Conservation (phyloP, 2,888 invertebrate species). For the Drosophila mimetica region DNA sequence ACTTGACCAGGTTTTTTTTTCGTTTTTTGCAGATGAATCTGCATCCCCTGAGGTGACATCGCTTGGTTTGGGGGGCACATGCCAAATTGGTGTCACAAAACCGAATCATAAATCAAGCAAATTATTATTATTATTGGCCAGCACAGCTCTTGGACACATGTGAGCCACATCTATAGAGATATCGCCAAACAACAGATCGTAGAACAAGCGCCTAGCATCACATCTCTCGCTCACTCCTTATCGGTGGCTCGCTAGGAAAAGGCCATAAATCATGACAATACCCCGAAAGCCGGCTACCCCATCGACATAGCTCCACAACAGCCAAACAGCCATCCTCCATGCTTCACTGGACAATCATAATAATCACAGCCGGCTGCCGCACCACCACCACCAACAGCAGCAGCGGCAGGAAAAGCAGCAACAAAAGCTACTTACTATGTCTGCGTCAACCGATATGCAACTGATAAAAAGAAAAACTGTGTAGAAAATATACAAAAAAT, state of each 20-base stretch:
- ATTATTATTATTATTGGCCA: conserved; percentile 71
- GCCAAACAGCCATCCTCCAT: conserved; percentile 66
- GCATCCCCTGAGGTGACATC: conserved; percentile 34
- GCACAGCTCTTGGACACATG: conserved; percentile 51
- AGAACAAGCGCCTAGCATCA: conserved; percentile 71
- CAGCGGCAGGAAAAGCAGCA: conserved; percentile 58
- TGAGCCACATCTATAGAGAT: conserved; percentile 45
- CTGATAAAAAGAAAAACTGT: conserved; percentile 76
- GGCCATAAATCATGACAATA: conserved; percentile 72
- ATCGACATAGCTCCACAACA: conserved; percentile 38
- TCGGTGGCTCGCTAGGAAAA: conserved; percentile 61
- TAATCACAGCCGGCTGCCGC: conserved; percentile 70
- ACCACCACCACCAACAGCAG: conserved; percentile 27
- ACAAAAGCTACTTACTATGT: conserved; percentile 80
- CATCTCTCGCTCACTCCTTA: conserved; percentile 31
- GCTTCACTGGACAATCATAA: conserved; percentile 81
- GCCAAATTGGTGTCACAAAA: conserved; percentile 77
- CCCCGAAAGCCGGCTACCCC: conserved; percentile 50
- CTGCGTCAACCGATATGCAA: conserved; percentile 77
- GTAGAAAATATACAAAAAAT: conserved; percentile 64
- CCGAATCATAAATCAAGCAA: conserved; percentile 76
- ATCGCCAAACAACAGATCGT: conserved; percentile 56
- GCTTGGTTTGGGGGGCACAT: conserved; percentile 35
- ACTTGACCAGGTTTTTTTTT: not conserved
- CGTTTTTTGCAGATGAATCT: conserved; percentile 20